Percentiles rank a stretch among this genome's conserved stretches.
phyloP scores from a whole-genome alignment of 2,113 vertebrate genomes.

The Phylloscopus trochilus region DNA sequence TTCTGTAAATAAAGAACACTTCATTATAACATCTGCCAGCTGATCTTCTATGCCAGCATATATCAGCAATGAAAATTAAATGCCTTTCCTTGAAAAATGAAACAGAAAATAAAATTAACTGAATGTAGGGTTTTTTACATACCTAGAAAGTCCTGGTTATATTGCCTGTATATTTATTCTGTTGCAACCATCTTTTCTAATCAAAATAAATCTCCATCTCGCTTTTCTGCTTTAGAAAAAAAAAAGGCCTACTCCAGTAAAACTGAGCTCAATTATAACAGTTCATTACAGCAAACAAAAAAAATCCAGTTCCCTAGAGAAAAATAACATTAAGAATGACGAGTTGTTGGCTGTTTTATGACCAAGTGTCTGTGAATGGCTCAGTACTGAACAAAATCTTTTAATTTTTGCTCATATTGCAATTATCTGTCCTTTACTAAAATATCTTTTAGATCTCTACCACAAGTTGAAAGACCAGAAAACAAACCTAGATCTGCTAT shows the following conservation, averaged over 20 bases:
- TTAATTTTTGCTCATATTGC: not conserved
- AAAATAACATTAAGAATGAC: not conserved
- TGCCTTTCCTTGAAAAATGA: not conserved
- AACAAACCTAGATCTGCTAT: not conserved
- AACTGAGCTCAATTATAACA: slow-evolving; percentile 21
- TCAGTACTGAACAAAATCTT: not conserved
- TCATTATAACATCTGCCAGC: slow-evolving; percentile 13
- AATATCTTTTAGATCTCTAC: not conserved
- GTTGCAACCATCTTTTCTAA: not conserved
- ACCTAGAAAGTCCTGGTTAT: not conserved
- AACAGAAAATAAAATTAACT: not conserved
- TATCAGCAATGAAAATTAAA: not conserved
- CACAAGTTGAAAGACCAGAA: not conserved
- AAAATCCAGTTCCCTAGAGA: slow-evolving; percentile 10
- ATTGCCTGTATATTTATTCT: not conserved
- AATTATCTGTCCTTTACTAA: not conserved
- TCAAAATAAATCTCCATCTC: not conserved
- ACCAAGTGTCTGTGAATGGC: not conserved
- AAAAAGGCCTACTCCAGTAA: not conserved
- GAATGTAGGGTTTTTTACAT: not conserved
- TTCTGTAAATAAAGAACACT: slow-evolving; percentile 16
- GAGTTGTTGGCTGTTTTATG: slow-evolving; percentile 20
- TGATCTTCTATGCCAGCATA: not conserved
- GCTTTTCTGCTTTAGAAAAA: not conserved
- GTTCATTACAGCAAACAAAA: slow-evolving; percentile 51